Percentiles rank a stretch among this genome's conserved stretches.
phyloP scores from a whole-genome alignment of 2,888 invertebrate genomes.

The Labia minor region DNA sequence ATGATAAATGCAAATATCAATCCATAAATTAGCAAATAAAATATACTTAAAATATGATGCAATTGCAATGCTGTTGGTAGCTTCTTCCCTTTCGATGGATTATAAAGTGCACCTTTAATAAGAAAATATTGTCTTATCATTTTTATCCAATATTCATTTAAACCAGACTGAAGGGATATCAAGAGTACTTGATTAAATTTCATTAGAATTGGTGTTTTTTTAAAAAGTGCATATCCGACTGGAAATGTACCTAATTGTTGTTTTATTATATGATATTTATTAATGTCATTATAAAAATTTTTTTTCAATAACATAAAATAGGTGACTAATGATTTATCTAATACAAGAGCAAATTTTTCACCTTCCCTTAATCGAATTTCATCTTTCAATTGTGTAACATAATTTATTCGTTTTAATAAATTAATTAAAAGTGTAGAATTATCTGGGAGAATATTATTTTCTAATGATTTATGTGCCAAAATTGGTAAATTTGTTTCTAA shows the following conservation, averaged over 20 bases:
- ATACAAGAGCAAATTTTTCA: background rate
- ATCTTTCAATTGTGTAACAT: background rate
- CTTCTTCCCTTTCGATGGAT: background rate
- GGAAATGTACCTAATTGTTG: background rate
- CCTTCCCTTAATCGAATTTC: background rate
- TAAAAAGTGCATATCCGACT: background rate
- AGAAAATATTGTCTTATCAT: background rate
- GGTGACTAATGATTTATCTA: background rate
- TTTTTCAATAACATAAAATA: background rate
- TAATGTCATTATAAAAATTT: background rate
- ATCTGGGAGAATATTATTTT: background rate
- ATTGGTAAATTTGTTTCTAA: background rate
- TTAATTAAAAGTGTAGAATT: background rate
- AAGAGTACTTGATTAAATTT: background rate
- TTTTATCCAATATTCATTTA: background rate
- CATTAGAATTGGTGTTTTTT: background rate
- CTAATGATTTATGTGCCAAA: background rate
- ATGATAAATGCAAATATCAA: background rate
- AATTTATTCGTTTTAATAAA: background rate
- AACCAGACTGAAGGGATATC: background rate
- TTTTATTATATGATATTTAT: background rate
- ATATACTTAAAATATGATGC: background rate
- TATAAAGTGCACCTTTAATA: background rate
- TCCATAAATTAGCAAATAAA: background rate
- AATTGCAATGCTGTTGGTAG: background rate